phyloP scores from a whole-genome alignment of 1,140 invertebrate species.

The Pentalonia nigronervosa region DNA sequence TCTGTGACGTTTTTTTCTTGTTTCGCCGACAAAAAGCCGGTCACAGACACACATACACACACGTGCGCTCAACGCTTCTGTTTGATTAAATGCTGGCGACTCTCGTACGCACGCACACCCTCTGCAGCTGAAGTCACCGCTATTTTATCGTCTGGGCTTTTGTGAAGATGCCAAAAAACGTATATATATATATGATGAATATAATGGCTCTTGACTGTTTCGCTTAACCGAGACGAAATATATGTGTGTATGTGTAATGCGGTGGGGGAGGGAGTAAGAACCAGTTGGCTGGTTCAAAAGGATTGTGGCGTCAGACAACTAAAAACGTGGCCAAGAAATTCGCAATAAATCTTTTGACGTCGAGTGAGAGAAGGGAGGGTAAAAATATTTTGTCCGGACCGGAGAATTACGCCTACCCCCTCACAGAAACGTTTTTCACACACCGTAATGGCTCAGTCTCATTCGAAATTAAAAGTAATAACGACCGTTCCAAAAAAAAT shows the following conservation, averaged over 20 bases:
- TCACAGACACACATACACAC: too few species aligned
- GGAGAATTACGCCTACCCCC: neutral
- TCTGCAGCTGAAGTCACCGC: neutral
- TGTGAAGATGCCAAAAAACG: slow-evolving; percentile 33
- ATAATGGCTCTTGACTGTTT: neutral
- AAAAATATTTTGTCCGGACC: neutral
- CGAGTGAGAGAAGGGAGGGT: too few species aligned
- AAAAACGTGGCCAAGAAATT: slow-evolving; percentile 34
- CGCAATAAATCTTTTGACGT: neutral
- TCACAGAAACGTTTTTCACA: neutral
- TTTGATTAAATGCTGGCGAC: slow-evolving; percentile 9
- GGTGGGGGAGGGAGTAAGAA: neutral
- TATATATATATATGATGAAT: neutral
- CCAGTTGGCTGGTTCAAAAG: slow-evolving; percentile 40
- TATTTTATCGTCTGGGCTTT: neutral
- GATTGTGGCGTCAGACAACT: neutral
- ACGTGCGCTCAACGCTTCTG: too few species aligned
- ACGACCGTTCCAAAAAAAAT: neutral
- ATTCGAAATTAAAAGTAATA: neutral
- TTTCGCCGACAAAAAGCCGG: neutral
- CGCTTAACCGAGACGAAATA: neutral
- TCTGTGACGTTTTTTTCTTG: neutral
- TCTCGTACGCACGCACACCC: neutral
- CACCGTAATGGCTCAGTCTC: neutral
- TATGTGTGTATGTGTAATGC: neutral